These are phyloP conservation scores for Drosophila watanabei DNA, from an alignment of 1,140 invertebrate species.

Conservation along the genomic window DNA sequence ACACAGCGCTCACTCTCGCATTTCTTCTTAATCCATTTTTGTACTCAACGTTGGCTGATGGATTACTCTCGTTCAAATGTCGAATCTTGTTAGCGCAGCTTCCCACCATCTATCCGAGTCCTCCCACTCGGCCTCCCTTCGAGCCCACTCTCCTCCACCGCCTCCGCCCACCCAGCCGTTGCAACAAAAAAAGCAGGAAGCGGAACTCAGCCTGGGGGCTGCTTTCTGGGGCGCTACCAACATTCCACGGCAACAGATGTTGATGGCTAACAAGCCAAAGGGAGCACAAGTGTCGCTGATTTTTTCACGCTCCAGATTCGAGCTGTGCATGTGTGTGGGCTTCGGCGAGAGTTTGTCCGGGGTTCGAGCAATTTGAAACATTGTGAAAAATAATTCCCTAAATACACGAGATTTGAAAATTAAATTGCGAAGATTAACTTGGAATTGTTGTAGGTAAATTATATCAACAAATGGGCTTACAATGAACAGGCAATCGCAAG, in stretches of 20 bases:
- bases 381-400: background rate
- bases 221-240: conserved; percentile 23
- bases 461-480: background rate
- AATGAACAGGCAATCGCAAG: no score
- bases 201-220: conserved; percentile 46
- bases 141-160: background rate
- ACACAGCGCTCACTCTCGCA: conserved; percentile 28
- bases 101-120: conserved; percentile 12
- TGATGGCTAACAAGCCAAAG: conserved; percentile 67
- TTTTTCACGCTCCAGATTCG: conserved; percentile 75
- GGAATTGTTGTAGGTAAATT: background rate
- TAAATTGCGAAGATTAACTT: background rate
- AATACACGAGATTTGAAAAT: background rate
- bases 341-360: conserved; percentile 12
- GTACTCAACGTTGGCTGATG: conserved; percentile 75
- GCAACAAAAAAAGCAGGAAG: conserved; percentile 27
- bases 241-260: conserved; percentile 63
- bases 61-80: conserved; percentile 82
- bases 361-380: background rate
- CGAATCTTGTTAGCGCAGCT: conserved; percentile 77
- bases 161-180: background rate
- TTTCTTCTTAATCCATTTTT: conserved; percentile 79
- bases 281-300: conserved; percentile 65
- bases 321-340: conserved; percentile 17
- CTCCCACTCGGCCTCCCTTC: background rate